These are phyloP conservation scores for Pitangus sulphuratus DNA, from an alignment of 2,797 vertebrate genomes.

Conservation along the genomic window DNA sequence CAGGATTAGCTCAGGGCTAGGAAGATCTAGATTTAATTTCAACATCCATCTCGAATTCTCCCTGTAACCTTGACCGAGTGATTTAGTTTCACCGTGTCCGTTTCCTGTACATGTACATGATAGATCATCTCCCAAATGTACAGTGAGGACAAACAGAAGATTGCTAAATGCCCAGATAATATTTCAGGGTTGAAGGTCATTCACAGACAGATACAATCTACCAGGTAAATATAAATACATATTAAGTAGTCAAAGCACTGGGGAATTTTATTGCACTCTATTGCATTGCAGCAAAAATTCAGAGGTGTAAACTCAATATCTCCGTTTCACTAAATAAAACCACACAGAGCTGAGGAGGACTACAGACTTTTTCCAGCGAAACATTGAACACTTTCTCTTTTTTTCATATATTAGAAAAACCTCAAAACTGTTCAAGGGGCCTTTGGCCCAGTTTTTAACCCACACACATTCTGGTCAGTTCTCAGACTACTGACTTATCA, in stretches of 20 bases:
- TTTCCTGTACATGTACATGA: not conserved
- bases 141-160: not conserved
- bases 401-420: not conserved
- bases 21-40: constrained; percentile 12
- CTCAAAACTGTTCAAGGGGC: not conserved
- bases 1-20: not conserved
- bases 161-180: not conserved
- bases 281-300: not conserved
- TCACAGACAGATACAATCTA: not conserved
- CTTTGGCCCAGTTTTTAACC: not conserved
- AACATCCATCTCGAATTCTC: constrained; percentile 10
- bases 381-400: fast-evolving
- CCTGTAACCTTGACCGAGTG: constrained; percentile 23
- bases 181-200: not conserved
- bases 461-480: not conserved
- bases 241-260: not conserved
- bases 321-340: not conserved
- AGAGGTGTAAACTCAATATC: not conserved
- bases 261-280: not conserved
- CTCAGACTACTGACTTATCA: not conserved
- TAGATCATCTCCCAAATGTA: not conserved
- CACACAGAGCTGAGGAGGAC: not conserved
- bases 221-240: not conserved
- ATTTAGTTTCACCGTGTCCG: not conserved
- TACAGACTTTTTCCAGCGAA: not conserved